Base-by-base conservation (phyloP, 2,797 vertebrate genomes). In the Xiphorhynchus erythropygius region DNA sequence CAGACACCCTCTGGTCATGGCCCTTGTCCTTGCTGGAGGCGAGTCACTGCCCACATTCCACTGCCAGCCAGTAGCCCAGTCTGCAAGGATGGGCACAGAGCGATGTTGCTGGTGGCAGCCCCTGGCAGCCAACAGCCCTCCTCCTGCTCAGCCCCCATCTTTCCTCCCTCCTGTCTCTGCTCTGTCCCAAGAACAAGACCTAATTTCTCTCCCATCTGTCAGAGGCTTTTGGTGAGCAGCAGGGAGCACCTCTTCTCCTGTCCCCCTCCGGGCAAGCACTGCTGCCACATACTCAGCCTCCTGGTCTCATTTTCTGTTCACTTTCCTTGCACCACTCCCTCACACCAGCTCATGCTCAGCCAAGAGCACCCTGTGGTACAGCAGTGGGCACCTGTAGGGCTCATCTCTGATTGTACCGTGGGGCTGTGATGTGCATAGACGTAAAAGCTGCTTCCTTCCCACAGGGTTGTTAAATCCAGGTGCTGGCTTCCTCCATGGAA, bases 361-460 rank as follows among this genome's bases (percentile, higher is more conserved):
- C 3, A 44, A 57, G 56, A 37, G 14, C 9, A 22, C 14, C 2
- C 23, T 53, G 0, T 2, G 17, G 47, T 3, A 39, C 35, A 42
- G 55, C 55, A 44, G 17, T 50, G 57, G 10, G 69, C 59, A 60
- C 41, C 35, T 32, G n/a, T 30, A 18, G 55, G 49, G 14, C 42
- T 42, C 53, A 4, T 7, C 59, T 28, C 65, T 68, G 64, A 35
- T 39, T 6, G 3, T 0, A 1, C n/a, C 0, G 1, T 53, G 56
- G 37, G 22, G n/a, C 60, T 73, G 27, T 15, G n/a, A 41, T 53
- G 28, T 53, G 32, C 28, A 7, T 3, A 46, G 65, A 56, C 27
- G 24, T 21, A 50, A 63, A 70, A 82, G 47, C 70, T 16, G 35
- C 57, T 55, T 70, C 77, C 53, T 87, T 89, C 65, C 62, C 81